Conservation (phyloP, 2,797 vertebrate species). For the Acanthopagrus latus region DNA sequence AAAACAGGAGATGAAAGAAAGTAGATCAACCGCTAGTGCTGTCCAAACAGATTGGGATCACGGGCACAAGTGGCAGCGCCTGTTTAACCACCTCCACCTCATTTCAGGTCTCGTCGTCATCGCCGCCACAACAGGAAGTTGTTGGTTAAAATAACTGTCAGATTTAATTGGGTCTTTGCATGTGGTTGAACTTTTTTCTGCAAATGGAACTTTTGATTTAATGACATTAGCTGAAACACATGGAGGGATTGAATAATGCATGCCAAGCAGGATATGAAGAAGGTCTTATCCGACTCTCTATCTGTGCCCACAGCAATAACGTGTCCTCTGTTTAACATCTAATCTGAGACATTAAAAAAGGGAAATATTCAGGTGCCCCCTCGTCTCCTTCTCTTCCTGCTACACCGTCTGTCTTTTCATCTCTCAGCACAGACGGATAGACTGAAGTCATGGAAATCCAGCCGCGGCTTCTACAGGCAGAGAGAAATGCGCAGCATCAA, state of each 20-base stretch:
- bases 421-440: constrained; percentile 9
- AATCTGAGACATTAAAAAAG: constrained; percentile 27
- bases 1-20: constrained; percentile 35
- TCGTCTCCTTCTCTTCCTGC: constrained; percentile 21
- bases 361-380: constrained; percentile 10
- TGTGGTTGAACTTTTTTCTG: constrained; percentile 1
- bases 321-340: constrained; percentile 25
- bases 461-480: constrained; percentile 5
- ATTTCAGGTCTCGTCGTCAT: not conserved
- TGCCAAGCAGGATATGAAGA: constrained; percentile 48
- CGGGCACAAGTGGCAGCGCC: not conserved
- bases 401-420: constrained; percentile 16
- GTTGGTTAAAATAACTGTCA: not conserved
- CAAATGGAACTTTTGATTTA: not conserved
- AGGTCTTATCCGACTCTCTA: constrained; percentile 18
- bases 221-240: constrained; percentile 26
- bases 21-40: constrained; percentile 18
- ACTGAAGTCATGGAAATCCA: not conserved
- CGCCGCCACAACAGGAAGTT: not conserved
- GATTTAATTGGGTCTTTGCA: constrained; percentile 12
- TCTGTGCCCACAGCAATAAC: constrained; percentile 32
- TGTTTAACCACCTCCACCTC: not conserved
- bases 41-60: constrained; percentile 9
- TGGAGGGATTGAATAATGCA: not conserved
- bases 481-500: not conserved